Conservation (phyloP, 2,113 vertebrate genomes). For the Acrocephalus arundinaceus region DNA sequence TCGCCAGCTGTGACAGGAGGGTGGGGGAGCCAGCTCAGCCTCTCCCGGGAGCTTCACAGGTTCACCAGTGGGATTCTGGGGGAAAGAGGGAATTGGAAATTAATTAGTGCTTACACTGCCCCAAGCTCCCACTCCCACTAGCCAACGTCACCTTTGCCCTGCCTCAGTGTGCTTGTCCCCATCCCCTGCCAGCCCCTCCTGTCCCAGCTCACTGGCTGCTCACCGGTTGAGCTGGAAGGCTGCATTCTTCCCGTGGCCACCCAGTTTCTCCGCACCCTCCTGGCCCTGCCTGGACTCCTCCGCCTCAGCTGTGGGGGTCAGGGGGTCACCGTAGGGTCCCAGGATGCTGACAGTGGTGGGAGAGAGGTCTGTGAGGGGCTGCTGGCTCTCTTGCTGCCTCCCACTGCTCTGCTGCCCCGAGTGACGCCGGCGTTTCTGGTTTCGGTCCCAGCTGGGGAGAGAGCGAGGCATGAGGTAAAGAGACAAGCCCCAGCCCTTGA, state of each 20-base stretch:
- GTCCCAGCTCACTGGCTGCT: neutral
- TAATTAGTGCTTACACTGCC: neutral
- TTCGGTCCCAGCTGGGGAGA: conserved; percentile 78
- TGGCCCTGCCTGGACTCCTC: conserved; percentile 69
- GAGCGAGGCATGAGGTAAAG: neutral
- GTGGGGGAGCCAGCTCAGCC: conserved; percentile 1
- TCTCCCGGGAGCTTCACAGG: conserved; percentile 70
- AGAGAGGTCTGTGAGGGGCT: conserved; percentile 79
- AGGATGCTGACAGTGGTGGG: conserved; percentile 78
- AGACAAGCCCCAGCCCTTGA: neutral
- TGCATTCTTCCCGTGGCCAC: conserved; percentile 33
- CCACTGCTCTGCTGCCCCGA: conserved; percentile 75
- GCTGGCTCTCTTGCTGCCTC: conserved; percentile 79
- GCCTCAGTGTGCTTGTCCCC: neutral
- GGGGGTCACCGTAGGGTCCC: conserved; percentile 72
- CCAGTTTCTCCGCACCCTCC: conserved; percentile 46
- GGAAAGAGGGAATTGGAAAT: conserved; percentile 9
- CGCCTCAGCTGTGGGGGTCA: conserved; percentile 60
- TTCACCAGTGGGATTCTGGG: conserved; percentile 83
- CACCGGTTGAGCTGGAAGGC: conserved; percentile 82
- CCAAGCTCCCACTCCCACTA: fast-evolving
- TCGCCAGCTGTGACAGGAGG: conserved; percentile 5
- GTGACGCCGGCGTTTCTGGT: conserved; percentile 78
- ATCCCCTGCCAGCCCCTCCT: neutral
- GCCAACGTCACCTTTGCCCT: fast-evolving